phyloP scores from a whole-genome alignment of 2,888 invertebrate species.

The Galeopsomyia nigrocyanea region DNA sequence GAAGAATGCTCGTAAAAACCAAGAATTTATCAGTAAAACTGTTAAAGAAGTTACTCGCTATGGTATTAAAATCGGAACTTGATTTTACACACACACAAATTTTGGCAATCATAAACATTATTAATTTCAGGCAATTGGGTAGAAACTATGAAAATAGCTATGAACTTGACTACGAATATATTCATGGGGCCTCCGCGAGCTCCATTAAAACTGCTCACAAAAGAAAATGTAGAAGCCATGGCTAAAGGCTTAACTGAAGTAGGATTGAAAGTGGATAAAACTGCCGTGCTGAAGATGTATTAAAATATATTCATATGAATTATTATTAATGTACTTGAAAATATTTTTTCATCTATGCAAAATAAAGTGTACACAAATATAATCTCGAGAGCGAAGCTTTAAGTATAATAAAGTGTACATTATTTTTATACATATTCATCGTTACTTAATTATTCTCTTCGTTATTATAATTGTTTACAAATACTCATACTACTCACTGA shows the following conservation, averaged over 20 bases:
- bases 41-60: conserved; percentile 65
- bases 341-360: conserved; percentile 1
- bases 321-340: too few relatives aligned
- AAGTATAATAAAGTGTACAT: too few relatives aligned
- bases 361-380: conserved; percentile 2
- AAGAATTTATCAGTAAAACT: conserved; percentile 65
- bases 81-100: not conserved
- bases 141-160: conserved; percentile 79
- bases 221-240: conserved; percentile 66
- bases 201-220: conserved; percentile 71
- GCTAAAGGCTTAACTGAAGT: conserved; percentile 56
- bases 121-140: conserved; percentile 75
- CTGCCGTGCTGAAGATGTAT: conserved; percentile 17
- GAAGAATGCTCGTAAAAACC: conserved; percentile 70
- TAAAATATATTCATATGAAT: not conserved
- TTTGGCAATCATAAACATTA: not conserved
- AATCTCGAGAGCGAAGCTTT: too few relatives aligned
- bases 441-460: too few relatives aligned
- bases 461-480: too few relatives aligned
- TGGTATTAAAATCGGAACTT: conserved; percentile 57
- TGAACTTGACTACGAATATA: conserved; percentile 74
- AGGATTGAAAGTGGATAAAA: conserved; percentile 52
- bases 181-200: conserved; percentile 74
- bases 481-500: too few relatives aligned
- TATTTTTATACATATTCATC: too few relatives aligned